These are phyloP conservation scores for Semotilus atromaculatus DNA, from an alignment of 2,797 vertebrate genomes.

Conservation along the genomic window DNA sequence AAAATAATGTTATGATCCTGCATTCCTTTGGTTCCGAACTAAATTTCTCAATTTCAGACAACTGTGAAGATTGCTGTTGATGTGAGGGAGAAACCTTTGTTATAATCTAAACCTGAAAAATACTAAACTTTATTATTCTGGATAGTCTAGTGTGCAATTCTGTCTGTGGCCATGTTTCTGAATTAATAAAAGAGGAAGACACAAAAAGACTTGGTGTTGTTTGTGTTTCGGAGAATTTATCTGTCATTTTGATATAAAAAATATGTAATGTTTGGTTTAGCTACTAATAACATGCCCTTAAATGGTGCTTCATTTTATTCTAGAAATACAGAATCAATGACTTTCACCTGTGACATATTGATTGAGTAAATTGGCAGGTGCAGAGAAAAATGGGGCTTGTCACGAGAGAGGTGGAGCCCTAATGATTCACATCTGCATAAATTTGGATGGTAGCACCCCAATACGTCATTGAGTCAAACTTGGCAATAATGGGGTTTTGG, in stretches of 20 bases:
- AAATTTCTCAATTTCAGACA: background rate
- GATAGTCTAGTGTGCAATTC: background rate
- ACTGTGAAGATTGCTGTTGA: background rate
- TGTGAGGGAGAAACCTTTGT: background rate
- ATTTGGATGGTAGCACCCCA: too few species aligned
- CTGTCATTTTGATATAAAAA: background rate
- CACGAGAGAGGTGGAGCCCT: background rate
- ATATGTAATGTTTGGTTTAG: background rate
- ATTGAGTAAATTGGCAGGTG: constrained; percentile 1
- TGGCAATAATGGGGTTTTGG: too few species aligned
- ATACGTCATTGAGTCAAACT: too few species aligned
- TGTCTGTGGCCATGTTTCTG: constrained; percentile 19
- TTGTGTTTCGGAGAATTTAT: background rate
- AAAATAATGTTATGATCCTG: background rate
- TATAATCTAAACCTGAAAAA: background rate
- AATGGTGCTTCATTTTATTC: background rate
- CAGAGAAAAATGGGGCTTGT: background rate
- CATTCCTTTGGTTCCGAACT: background rate
- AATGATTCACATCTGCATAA: too few species aligned
- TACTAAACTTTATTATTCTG: constrained; percentile 2
- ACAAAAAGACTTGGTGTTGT: background rate
- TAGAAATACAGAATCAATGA: background rate
- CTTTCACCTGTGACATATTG: background rate
- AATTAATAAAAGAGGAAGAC: background rate
- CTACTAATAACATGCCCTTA: background rate